Evolutionary conservation across 2,113 vertebrate species (phyloP), one percentile per base, ranked within the genome.

Genomic region (Martes martes): DNA sequence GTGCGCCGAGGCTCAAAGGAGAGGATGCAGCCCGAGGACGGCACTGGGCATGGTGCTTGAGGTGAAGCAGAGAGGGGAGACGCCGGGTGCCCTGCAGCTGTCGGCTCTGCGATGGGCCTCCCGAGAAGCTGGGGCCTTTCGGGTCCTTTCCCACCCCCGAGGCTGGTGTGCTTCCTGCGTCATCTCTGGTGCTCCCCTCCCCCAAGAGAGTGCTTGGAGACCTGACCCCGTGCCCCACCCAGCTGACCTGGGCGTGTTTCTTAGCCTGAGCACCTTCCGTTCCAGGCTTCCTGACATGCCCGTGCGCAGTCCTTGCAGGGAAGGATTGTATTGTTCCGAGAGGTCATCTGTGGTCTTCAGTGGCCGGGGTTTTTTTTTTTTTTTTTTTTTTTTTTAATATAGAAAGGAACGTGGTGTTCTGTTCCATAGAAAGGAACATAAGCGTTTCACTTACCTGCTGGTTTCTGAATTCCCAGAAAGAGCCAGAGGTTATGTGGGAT

Each of bases 21-120:
- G 55, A 65, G 45, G 2, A 16, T 13, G 45, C n/a, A 42, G 42
- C 11, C 1, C 0, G 11, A 33, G 31, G 69, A 65, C 26, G 3
- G 45, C 2, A 7, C 31, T 3, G 24, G 16, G 7, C 36, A 1
- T 7, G 11, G 19, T 1, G 5, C 67, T 31, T 11, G 11, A 3
- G 21, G 42, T 52, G 57, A 42, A 50, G 36, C 55, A 21, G 67
- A 28, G 67, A 28, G 23, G 23, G 13, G 28, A 36, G 81, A 9
- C 24, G 47, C 28, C n/a, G 7, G n/a, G 47, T 28, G 5, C 45
- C 23, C 55, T 19, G 1, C 47, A 42, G 28, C 8, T 7, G 15
- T 33, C 28, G 42, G 69, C 24, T 45, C 14, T 28, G 5, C 78
- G 0, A 1, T 31, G 18, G 52, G 28, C 78, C 7, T 55, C 31